A percentile compares a stretch with the other conserved stretches of the same genome.
Evolutionary conservation across 2,888 invertebrate species (phyloP).

Genomic region (Chromoteleia sp.): DNA sequence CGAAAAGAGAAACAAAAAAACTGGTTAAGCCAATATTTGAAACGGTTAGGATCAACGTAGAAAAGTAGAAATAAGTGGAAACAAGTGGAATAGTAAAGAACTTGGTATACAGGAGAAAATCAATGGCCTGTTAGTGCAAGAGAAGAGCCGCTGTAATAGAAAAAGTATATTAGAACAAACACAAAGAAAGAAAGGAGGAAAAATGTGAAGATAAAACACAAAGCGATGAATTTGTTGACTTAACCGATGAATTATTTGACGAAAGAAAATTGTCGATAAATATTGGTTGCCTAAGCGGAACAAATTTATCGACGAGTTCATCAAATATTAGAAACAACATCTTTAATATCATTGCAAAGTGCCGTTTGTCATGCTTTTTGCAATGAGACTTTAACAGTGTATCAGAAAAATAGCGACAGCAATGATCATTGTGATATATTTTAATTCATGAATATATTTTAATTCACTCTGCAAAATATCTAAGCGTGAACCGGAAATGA

Average conservation of each 20-base stretch:
- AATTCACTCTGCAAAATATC: conserved; percentile 1
- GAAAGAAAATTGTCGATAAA: not conserved
- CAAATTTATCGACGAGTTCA: no score
- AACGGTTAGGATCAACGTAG: conserved; percentile 9
- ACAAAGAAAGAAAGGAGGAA: not conserved
- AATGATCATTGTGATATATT: not conserved
- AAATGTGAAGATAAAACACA: not conserved
- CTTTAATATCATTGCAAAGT: no score
- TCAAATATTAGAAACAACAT: no score
- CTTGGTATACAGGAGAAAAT: conserved; percentile 5
- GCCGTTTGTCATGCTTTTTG: no score
- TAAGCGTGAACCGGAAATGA: conserved; percentile 10
- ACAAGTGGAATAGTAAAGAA: conserved; percentile 17
- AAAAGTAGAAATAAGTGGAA: not conserved
- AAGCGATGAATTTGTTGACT: not conserved
- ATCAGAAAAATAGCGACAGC: not conserved
- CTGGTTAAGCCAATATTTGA: not conserved
- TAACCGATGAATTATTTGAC: not conserved
- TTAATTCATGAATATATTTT: conserved; percentile 18
- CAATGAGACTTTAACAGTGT: no score
- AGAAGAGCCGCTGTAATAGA: not conserved
- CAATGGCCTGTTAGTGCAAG: not conserved
- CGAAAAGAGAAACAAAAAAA: no score
- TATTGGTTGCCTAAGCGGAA: no score
- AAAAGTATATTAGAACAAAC: not conserved